Conservation (phyloP, 2,113 vertebrate genomes). For the Cephalopterus ornatus region DNA sequence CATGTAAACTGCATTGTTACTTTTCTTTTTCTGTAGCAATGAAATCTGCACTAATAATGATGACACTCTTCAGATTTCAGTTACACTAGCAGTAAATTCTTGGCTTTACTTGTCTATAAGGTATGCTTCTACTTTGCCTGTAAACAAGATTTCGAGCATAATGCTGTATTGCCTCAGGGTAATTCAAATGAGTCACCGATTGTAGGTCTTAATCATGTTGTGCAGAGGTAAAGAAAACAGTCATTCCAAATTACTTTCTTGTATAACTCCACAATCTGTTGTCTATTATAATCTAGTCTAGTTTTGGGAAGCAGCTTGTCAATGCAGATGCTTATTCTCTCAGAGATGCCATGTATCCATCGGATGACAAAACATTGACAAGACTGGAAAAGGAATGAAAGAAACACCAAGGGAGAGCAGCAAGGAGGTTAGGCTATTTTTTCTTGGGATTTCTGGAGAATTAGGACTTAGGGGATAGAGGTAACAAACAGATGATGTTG, state of each 20-base stretch:
- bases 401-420: not conserved
- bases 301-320: not conserved
- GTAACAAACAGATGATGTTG: not conserved
- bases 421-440: not conserved
- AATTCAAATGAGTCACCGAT: not conserved
- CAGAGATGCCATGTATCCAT: not conserved
- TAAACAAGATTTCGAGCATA: conserved; percentile 15
- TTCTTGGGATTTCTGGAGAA: not conserved
- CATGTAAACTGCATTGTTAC: not conserved
- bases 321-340: not conserved
- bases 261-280: conserved; percentile 4
- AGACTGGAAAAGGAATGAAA: not conserved
- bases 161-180: not conserved
- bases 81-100: not conserved
- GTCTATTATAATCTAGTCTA: not conserved
- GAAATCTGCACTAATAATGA: not conserved
- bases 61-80: not conserved
- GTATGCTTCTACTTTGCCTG: not conserved
- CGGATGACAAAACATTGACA: not conserved
- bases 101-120: not conserved
- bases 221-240: not conserved
- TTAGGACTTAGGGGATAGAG: not conserved
- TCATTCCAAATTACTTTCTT: not conserved
- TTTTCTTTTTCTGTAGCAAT: not conserved
- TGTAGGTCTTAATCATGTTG: not conserved